Base-by-base conservation (phyloP, 2,888 invertebrate species). In the Cataglyphis rosenhaueri region DNA sequence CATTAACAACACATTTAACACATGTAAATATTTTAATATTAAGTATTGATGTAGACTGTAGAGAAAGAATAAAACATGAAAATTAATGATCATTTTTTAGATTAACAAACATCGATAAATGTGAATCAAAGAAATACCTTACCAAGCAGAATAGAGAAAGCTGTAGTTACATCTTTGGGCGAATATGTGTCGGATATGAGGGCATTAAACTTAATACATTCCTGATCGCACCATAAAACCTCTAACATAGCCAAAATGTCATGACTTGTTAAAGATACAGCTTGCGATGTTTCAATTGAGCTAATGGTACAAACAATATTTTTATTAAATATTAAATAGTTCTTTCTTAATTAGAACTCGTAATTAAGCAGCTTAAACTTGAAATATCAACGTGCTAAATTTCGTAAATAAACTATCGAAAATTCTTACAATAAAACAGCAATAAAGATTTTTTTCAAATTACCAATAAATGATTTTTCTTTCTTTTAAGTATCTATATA, bases 261-360 rank as follows among this genome's bases (percentile, higher is more conserved):
- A 0, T 2, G 18, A 12, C 10, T 18, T 8, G 18, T 35, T 4
- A 75, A 3, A n/a, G 48, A n/a, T 48, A 10, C 0, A 41, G 21
- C 1, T 12, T 15, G 32, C 2, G 44, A 62, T 0, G 0, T 5
- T 0, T 3, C 4, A 0, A 0, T 35, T 52, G 35, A 18, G 3
- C 64, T 48, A n/a, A 18, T 9, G 61, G 3, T 21, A 62, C 21
- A 38, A 74, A 59, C 3, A n/a, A 62, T 74, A 44, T 74, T 44
- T 32, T 44, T 10, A 55, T 71, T 25, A 18, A 18, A 38, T 32
- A 44, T 44, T 8, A 32, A n/a, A 41, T 3, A 73, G 29, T 29
- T 73, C 1, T n/a, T 61, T 61, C 1, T 4, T 18, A 70, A 52
- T 29, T 15, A 15, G 8, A 48, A 18, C 1, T 48, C n/a, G 2